These are phyloP conservation scores for Triplophysa dalaica DNA, from an alignment of 2,113 vertebrate species.

Conservation along the genomic window DNA sequence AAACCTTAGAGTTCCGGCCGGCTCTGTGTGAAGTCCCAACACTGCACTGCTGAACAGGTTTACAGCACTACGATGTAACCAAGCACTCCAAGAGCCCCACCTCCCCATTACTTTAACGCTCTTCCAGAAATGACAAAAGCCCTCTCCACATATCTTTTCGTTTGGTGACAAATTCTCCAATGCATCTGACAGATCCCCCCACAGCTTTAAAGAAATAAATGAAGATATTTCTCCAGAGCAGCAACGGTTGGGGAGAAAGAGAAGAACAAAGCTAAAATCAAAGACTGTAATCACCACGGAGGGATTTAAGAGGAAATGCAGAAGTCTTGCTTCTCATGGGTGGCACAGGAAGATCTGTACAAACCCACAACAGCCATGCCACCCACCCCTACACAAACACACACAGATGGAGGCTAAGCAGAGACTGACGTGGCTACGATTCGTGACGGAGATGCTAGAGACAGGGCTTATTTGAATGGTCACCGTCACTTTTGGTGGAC, in stretches of 20 bases:
- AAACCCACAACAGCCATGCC: conserved; percentile 26
- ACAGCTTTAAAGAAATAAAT: conserved; percentile 38
- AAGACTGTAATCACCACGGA: conserved; percentile 42
- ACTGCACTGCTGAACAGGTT: conserved; percentile 19
- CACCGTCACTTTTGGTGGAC: too few relatives aligned
- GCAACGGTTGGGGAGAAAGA: conserved; percentile 22
- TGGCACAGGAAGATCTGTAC: conserved; percentile 37
- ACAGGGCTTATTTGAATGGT: not conserved
- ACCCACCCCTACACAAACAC: conserved; percentile 40
- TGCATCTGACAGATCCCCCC: conserved; percentile 32
- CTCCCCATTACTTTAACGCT: not conserved
- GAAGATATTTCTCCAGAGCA: conserved; percentile 1
- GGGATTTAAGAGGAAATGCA: conserved; percentile 42
- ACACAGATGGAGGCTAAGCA: conserved; percentile 16
- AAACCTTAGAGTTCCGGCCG: conserved; percentile 20
- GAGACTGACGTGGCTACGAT: not conserved
- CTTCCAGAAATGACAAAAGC: conserved; percentile 9
- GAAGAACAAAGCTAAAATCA: conserved; percentile 45
- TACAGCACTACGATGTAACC: conserved; percentile 5
- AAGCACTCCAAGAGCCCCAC: not conserved
- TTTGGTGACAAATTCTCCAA: conserved; percentile 28
- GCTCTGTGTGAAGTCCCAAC: conserved; percentile 7
- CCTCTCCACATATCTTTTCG: not conserved
- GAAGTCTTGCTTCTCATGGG: conserved; percentile 40
- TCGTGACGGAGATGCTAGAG: not conserved